Conservation (phyloP, 2,113 vertebrate species). For the Isurus oxyrinchus region DNA sequence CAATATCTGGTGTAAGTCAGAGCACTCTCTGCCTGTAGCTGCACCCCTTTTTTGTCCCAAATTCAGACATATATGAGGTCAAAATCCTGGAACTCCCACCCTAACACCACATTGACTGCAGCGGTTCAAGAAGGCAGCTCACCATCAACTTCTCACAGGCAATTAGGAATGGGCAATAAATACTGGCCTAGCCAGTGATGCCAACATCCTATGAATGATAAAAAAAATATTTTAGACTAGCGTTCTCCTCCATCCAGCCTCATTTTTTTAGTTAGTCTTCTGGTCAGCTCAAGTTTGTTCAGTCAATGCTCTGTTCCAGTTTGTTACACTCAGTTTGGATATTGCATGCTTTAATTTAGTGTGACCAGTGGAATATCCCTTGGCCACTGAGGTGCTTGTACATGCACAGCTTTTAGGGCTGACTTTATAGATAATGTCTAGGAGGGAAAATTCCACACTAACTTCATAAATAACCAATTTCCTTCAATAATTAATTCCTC, state of each 20-base stretch:
- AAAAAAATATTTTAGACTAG: not conserved
- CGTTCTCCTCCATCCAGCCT: not conserved
- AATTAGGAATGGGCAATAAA: no score
- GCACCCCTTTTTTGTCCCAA: not conserved
- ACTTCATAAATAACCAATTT: not conserved
- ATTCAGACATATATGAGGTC: not conserved
- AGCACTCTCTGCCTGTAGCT: not conserved
- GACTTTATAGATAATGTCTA: not conserved
- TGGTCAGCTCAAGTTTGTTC: not conserved
- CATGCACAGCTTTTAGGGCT: not conserved
- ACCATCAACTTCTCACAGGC: no score
- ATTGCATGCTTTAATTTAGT: not conserved
- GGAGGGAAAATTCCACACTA: not conserved
- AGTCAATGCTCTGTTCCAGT: not conserved
- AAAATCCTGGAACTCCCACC: no score
- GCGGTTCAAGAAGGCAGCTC: no score
- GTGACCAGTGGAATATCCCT: not conserved
- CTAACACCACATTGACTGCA: no score
- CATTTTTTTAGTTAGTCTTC: not conserved
- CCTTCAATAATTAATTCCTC: not conserved
- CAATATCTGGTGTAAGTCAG: not conserved
- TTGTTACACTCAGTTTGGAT: not conserved
- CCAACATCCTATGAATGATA: no score
- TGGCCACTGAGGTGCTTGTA: not conserved
- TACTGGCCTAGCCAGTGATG: no score